Evolutionary conservation across 92 coral and sea anemone genomes (phyloP).

Genomic region (Zoanthus sansibaricus): DNA sequence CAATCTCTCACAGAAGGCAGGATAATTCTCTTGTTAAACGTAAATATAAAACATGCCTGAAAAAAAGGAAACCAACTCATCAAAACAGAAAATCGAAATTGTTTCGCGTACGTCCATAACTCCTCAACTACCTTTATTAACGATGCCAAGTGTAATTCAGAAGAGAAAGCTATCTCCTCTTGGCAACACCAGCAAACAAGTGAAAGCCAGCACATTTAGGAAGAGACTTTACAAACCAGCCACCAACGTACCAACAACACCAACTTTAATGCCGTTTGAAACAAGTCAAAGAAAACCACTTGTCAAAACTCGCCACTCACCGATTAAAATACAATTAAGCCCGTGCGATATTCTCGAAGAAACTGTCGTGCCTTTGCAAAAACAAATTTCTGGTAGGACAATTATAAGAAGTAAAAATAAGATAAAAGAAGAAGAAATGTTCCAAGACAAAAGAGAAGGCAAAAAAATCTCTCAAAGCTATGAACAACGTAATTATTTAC

Average conservation of each 20-base stretch:
- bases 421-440: neutral
- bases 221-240: neutral
- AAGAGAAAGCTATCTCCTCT: neutral
- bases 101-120: neutral
- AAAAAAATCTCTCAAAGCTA: neutral
- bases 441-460: neutral
- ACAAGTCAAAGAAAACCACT: neutral
- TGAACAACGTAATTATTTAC: neutral
- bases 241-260: neutral
- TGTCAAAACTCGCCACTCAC: neutral
- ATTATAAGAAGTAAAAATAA: neutral
- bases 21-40: neutral
- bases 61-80: neutral
- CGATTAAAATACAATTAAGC: neutral
- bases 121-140: neutral
- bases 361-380: neutral
- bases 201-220: neutral
- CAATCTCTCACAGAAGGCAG: no score
- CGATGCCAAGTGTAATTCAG: neutral
- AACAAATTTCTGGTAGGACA: neutral
- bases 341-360: neutral
- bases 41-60: neutral
- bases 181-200: neutral
- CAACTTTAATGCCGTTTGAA: neutral
- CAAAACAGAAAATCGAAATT: neutral